Base-by-base conservation (phyloP, 2,797 vertebrate species). In the Tenualosa ilisha region DNA sequence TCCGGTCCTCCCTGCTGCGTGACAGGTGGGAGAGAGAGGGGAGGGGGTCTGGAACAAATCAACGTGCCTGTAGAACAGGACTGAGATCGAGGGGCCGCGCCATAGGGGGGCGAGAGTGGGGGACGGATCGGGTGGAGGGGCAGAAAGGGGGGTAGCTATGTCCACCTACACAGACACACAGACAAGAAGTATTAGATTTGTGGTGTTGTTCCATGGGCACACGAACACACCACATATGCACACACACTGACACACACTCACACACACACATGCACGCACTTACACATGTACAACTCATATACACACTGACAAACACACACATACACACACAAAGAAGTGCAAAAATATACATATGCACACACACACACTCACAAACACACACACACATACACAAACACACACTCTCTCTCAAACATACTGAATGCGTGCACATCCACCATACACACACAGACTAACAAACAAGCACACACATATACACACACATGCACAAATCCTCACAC, bases 21-120 rank as follows among this genome's bases (percentile, higher is more conserved):
- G 86, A 86, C 92, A 93, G 91, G 90, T 26, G n/a, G 61, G 91
- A 91, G 91, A 93, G 84, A 46, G 46, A 46, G 75, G 86, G 87
- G 87, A 54, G 53, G 81, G 90, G 85, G 59, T 85, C 9, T 65
- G 83, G 89, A 91, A 92, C 89, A 91, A 93, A 93, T 94, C 91
- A 89, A 91, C 92, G 89, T 85, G 89, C 90, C 89, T 59, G 83
- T 84, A 84, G 85, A 88, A 87, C 84, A 83, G 83, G 83, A 61
- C 82, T 83, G 81, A 86, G 79, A 83, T 51, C 51, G 85, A 84
- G 84, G 65, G 84, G 75, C 81, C 31, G 37, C 84, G 51, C 86
- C 49, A 81, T 81, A 46, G 89, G 86, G 82, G 85, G 63, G 9
- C 1, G 31, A 31, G 31, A 31, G 31, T 31, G 46, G 17, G 72